A percentile compares a stretch with the other conserved stretches of the same genome.
phyloP scores from a whole-genome alignment of 1,140 invertebrate genomes.

The Drosophila busckii region DNA sequence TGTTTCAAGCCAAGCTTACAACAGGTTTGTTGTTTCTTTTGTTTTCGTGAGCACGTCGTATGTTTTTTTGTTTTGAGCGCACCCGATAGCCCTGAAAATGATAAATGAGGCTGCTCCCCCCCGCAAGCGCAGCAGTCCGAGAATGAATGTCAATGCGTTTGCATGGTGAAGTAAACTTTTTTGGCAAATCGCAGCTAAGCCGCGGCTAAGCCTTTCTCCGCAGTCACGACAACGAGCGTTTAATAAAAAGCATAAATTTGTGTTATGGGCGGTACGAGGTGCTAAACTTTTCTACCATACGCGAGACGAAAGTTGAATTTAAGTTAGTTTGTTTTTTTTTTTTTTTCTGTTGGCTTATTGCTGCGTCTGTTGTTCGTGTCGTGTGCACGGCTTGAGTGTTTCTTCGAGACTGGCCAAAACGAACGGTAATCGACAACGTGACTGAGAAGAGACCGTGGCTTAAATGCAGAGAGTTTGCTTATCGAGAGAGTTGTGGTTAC shows the following conservation, averaged over 20 bases:
- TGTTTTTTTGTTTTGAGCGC: no score
- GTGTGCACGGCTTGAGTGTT: conserved; percentile 65
- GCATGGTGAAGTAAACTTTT: conserved; percentile 47
- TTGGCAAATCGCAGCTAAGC: conserved; percentile 24
- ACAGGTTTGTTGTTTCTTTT: conserved; percentile 22
- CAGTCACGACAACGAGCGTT: conserved; percentile 5
- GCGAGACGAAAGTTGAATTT: conserved; percentile 56
- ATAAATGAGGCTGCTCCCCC: conserved; percentile 4
- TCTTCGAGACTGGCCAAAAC: conserved; percentile 55
- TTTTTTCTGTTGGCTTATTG: conserved; percentile 3
- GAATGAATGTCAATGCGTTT: conserved; percentile 40
- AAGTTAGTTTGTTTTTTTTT: conserved; percentile 24
- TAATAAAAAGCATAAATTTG: conserved; percentile 2
- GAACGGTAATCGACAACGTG: no score
- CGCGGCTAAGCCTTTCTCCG: conserved; percentile 57
- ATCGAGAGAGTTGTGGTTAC: conserved; percentile 5
- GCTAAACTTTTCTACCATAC: conserved; percentile 20
- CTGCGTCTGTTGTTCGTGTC: conserved; percentile 23
- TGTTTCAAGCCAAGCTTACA: conserved; percentile 14
- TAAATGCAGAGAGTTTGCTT: conserved; percentile 38
- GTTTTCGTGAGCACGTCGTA: conserved; percentile 9
- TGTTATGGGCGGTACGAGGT: background rate
- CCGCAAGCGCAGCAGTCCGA: conserved; percentile 7
- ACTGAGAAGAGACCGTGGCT: conserved; percentile 24
- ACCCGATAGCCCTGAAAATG: conserved; percentile 34